Evolutionary conservation across 2,888 invertebrate species (phyloP), one percentile per base, ranked within the genome.

Genomic region (Acronicta leporina): DNA sequence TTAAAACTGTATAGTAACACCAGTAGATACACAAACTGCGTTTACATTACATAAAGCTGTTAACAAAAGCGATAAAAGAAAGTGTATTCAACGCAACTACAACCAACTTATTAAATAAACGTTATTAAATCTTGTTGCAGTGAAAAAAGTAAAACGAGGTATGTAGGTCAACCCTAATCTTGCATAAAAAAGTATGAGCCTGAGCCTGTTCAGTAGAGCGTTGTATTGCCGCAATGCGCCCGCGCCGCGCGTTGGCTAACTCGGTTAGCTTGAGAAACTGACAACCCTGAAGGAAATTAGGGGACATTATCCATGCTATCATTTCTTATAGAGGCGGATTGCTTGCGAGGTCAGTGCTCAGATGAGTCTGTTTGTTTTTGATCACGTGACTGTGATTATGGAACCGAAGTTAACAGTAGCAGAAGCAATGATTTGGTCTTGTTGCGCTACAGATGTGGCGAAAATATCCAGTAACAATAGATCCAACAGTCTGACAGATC

Each of bases 141-240:
- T n/a, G 38, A 63, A 71, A 68, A 73, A 77, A 66, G 62, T 69
- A 57, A 64, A 81, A 80, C 68, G 44, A 64, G 74, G 66, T 70
- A 84, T 81, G 68, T 81, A 78, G 87, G 85, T 75, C 82, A 82
- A 78, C 85, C 87, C 87, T 86, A 83, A 80, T 82, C 79, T 86
- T 85, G 83, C 85, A 86, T 76, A 84, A 85, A 77, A 83, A 81
- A 81, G 63, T 75, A 73, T 68, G n/a, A 71, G 76, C 68, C 47
- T 50, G 77, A 60, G 76, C 75, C 76, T 71, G 79, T 68, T 70
- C 83, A 85, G 66, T 74, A 65, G 77, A 85, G 82, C 86, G 86
- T 78, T 77, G 59, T 41, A 56, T 77, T 81, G 79, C 78, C 62
- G 70, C 75, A 79, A 73, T 63, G 58, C 60, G 57, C 53, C 55